Evolutionary conservation across 2,113 vertebrate genomes (phyloP), one percentile per base, ranked within the genome.

Genomic region (Oncorhynchus keta): DNA sequence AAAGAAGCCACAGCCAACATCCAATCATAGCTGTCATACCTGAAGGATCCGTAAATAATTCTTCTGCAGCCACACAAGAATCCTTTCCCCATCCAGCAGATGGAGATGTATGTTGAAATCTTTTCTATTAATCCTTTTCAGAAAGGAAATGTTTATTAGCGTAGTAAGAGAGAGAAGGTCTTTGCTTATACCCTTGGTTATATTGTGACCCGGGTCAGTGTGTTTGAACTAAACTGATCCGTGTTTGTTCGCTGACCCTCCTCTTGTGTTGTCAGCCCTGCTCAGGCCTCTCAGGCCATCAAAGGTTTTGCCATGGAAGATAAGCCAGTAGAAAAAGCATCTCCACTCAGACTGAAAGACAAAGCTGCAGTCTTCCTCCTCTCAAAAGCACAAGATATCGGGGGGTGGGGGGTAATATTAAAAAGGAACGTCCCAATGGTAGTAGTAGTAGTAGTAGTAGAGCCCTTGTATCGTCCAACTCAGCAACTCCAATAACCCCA

Each of bases 21-120:
- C 39, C 39, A 90, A 93, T 83, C 81, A 89, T 93, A 92, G 93
- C 93, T 93, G 91, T 92, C 95, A 93, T 98, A 99, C 97, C 97
- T 97, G 96, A 90, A 88, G 91, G 94, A 85, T 80, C 83, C 88
- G 83, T 93, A 93, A 55, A 55, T 14, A 55, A 55, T 55, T 16
- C 51, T 55, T 55, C 14, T 18, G 13, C 16, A 18, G 49, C 51
- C 51, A 55, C 51, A 16, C 13, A 16, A 55, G 51, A 55, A 55
- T 94, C 94, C 95, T 94, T 93, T 94, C 90, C 92, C 85, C 91
- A 92, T 91, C 87, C 91, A 88, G 89, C 91, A 86, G 94, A 95
- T 92, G 85, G 90, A 81, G 89, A 80, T 86, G 87, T 91, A 84
- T 85, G 82, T 83, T 87, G 79, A 82, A 82, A 84, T 64, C 51